These are phyloP conservation scores for Galendromus occidentalis DNA, from an alignment of 1,140 invertebrate species.

Conservation along the genomic window DNA sequence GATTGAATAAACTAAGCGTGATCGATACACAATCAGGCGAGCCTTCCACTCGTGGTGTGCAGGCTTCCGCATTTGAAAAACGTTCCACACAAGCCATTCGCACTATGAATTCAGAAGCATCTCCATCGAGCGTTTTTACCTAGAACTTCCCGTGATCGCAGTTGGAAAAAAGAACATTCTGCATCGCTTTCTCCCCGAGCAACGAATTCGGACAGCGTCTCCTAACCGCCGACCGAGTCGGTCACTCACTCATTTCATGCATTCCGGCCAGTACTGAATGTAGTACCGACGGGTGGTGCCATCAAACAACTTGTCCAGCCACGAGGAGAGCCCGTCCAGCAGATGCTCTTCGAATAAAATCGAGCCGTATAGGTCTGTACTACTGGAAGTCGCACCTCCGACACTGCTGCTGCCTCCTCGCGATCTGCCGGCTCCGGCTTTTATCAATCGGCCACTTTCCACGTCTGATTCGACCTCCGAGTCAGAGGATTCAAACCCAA, in stretches of 20 bases:
- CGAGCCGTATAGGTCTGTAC: slow-evolving; percentile 7
- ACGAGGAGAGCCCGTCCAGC: slow-evolving; percentile 75
- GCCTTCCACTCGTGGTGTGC: too few relatives aligned
- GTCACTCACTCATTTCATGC: slow-evolving; percentile 18
- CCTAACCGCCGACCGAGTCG: too few relatives aligned
- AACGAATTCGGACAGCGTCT: too few relatives aligned
- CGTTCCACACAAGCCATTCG: too few relatives aligned
- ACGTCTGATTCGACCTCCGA: slow-evolving; percentile 18
- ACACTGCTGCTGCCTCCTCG: slow-evolving; percentile 3
- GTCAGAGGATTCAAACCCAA: slow-evolving; percentile 20
- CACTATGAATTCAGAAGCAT: too few relatives aligned
- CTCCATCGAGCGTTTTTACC: too few relatives aligned
- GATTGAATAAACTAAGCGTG: too few relatives aligned
- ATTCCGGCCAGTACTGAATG: slow-evolving; percentile 88
- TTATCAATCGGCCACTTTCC: slow-evolving; percentile 12
- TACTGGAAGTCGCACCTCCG: slow-evolving; percentile 9
- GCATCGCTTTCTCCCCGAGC: too few relatives aligned
- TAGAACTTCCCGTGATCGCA: too few relatives aligned
- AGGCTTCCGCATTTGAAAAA: too few relatives aligned
- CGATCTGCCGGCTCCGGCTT: slow-evolving; percentile 3
- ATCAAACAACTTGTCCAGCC: slow-evolving; percentile 87
- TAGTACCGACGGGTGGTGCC: slow-evolving; percentile 81
- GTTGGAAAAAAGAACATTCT: too few relatives aligned
- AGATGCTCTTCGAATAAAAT: slow-evolving; percentile 43
- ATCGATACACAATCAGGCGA: too few relatives aligned